A percentile compares a stretch with the other conserved stretches of the same genome.
Evolutionary conservation across 2,888 invertebrate genomes (phyloP).

Genomic region (Neoscelio sp.): DNA sequence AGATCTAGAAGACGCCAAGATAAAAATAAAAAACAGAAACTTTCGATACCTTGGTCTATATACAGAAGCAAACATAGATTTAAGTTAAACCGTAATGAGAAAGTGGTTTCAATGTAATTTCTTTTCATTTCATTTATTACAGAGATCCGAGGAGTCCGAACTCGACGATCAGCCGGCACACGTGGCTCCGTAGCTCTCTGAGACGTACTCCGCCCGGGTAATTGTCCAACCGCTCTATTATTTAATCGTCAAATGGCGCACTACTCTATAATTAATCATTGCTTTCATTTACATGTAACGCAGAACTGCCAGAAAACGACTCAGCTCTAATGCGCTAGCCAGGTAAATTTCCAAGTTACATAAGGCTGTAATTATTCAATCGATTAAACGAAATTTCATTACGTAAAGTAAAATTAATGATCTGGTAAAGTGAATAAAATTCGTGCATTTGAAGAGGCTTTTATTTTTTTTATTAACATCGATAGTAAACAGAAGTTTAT

Average conservation of each 20-base stretch:
- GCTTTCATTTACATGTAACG: conserved; percentile 49
- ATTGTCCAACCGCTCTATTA: conserved; percentile 77
- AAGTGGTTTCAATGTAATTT: conserved; percentile 42
- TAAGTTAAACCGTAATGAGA: conserved; percentile 22
- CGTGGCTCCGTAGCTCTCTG: conserved; percentile 93
- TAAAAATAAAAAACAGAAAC: no score
- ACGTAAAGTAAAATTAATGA: no score
- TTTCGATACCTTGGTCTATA: no score
- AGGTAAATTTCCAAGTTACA: conserved; percentile 85
- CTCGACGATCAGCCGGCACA: conserved; percentile 89
- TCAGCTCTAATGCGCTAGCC: conserved; percentile 94
- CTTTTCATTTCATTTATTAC: conserved; percentile 51
- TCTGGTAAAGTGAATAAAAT: no score
- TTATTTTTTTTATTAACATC: no score
- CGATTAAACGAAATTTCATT: no score
- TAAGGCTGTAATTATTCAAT: neutral
- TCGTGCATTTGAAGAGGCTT: no score
- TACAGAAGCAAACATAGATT: no score
- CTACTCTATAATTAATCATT: conserved; percentile 6
- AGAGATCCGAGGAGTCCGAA: conserved; percentile 86
- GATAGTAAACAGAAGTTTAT: no score
- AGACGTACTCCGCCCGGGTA: conserved; percentile 92
- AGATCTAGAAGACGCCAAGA: no score
- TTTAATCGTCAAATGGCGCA: conserved; percentile 74
- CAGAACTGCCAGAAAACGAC: conserved; percentile 92